Percentiles rank a stretch among this genome's conserved stretches.
Conservation (phyloP, 2,113 vertebrate species). For the Cavia porcellus region DNA sequence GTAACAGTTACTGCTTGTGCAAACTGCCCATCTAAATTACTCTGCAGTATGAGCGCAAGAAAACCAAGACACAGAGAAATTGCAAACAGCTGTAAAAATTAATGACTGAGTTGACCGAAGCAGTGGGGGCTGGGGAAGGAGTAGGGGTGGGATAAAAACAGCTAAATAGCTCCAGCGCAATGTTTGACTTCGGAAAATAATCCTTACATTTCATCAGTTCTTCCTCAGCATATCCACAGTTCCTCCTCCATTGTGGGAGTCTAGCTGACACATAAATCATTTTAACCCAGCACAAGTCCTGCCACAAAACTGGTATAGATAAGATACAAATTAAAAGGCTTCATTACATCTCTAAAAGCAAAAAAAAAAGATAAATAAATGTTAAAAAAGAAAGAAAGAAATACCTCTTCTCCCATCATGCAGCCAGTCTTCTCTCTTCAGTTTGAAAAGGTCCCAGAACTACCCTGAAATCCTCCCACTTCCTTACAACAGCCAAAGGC, state of each 20-base stretch:
- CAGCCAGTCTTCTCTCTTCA: slow-evolving; percentile 87
- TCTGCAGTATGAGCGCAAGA: slow-evolving; percentile 79
- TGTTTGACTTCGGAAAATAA: slow-evolving; percentile 74
- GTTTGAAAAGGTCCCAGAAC: slow-evolving; percentile 85
- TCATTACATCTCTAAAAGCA: slow-evolving; percentile 67
- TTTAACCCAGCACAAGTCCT: slow-evolving; percentile 64
- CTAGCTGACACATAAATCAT: slow-evolving; percentile 40
- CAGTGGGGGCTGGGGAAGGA: neutral
- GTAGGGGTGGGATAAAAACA: slow-evolving; percentile 5
- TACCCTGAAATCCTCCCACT: slow-evolving; percentile 87
- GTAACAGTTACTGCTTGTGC: slow-evolving; percentile 80
- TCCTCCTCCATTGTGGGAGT: slow-evolving; percentile 33
- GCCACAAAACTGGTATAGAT: slow-evolving; percentile 50
- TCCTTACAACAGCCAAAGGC: slow-evolving; percentile 88
- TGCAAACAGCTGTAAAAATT: slow-evolving; percentile 85
- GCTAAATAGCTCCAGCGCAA: slow-evolving; percentile 76
- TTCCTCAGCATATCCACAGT: slow-evolving; percentile 57
- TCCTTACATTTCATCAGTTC: slow-evolving; percentile 49
- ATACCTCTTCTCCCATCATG: slow-evolving; percentile 93
- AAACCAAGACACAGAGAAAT: slow-evolving; percentile 84
- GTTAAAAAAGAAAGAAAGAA: slow-evolving; percentile 73
- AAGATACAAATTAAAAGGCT: slow-evolving; percentile 48
- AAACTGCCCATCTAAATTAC: slow-evolving; percentile 79
- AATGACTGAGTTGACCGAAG: slow-evolving; percentile 79
- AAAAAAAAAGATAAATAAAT: neutral